These are phyloP conservation scores for Formica aserva DNA, from an alignment of 2,888 invertebrate genomes.

Conservation along the genomic window DNA sequence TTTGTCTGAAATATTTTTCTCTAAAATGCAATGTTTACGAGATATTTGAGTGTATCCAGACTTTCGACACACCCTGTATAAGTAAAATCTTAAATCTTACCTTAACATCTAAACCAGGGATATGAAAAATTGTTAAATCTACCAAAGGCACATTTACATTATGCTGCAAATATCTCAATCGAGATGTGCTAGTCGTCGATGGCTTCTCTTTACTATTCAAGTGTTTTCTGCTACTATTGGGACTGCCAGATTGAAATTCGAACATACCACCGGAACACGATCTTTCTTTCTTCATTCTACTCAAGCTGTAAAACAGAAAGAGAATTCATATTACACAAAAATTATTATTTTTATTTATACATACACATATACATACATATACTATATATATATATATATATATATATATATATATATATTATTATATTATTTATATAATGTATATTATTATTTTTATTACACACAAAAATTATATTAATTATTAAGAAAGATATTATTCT, in stretches of 20 bases:
- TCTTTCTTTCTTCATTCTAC: conserved; percentile 91
- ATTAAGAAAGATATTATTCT: no score
- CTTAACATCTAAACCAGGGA: conserved; percentile 96
- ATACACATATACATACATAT: no score
- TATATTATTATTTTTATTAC: not conserved
- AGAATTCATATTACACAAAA: not conserved
- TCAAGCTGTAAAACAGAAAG: conserved; percentile 81
- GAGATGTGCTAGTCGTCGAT: conserved; percentile 82
- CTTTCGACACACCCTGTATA: no score
- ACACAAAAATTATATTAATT: not conserved
- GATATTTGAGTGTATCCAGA: no score
- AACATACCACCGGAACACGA: conserved; percentile 89
- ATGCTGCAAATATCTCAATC: conserved; percentile 84
- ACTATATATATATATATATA: no score
- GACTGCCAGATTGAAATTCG: conserved; percentile 87
- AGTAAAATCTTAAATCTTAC: conserved; percentile 83
- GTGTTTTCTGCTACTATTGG: conserved; percentile 86
- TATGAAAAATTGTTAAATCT: conserved; percentile 95
- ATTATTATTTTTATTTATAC: not conserved
- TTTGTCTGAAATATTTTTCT: no score
- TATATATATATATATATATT: no score
- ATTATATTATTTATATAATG: no score
- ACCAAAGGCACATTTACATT: conserved; percentile 87
- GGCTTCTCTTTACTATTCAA: conserved; percentile 84
- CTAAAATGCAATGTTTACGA: no score